Percentiles rank a stretch among this genome's conserved stretches.
Evolutionary conservation across 1,140 invertebrate genomes (phyloP).

Genomic region (Drosophila pectinifera): DNA sequence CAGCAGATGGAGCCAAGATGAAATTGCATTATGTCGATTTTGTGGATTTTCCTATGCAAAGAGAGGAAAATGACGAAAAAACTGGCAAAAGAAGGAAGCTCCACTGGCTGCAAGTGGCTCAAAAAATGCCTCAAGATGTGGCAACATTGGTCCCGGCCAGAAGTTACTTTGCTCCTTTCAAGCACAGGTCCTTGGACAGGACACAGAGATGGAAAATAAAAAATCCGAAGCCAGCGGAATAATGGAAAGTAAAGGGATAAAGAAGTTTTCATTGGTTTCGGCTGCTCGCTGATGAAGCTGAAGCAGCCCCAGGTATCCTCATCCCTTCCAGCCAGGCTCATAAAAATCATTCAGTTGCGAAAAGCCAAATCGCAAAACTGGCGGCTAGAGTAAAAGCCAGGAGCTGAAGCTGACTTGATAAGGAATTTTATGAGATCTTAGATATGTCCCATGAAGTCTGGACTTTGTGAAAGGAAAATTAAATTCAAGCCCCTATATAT

Average conservation of each 20-base stretch:
- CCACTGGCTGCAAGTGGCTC: constrained; percentile 60
- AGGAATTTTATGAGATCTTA: constrained; percentile 9
- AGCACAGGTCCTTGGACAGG: constrained; percentile 20
- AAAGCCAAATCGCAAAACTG: constrained; percentile 16
- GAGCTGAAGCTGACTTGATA: constrained; percentile 6
- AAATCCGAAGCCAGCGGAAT: constrained; percentile 16
- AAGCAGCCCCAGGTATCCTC: constrained; percentile 41
- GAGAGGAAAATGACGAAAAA: constrained; percentile 29
- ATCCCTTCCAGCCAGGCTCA: constrained; percentile 28
- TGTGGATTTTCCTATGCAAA: constrained; percentile 67
- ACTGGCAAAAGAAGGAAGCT: constrained; percentile 37
- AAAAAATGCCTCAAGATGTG: constrained; percentile 53
- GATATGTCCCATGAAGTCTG: background rate
- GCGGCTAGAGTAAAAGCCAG: no score
- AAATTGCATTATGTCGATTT: constrained; percentile 83
- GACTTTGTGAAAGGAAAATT: background rate
- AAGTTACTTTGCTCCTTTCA: constrained; percentile 62
- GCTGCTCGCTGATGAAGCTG: constrained; percentile 44
- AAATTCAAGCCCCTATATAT: background rate
- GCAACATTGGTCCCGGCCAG: constrained; percentile 58
- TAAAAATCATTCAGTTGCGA: constrained; percentile 49
- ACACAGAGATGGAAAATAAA: constrained; percentile 12
- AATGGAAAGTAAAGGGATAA: constrained; percentile 32
- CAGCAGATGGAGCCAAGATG: constrained; percentile 43
- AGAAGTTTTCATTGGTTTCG: constrained; percentile 51